Conservation (phyloP, 2,113 vertebrate genomes). For the Bucco capensis region DNA sequence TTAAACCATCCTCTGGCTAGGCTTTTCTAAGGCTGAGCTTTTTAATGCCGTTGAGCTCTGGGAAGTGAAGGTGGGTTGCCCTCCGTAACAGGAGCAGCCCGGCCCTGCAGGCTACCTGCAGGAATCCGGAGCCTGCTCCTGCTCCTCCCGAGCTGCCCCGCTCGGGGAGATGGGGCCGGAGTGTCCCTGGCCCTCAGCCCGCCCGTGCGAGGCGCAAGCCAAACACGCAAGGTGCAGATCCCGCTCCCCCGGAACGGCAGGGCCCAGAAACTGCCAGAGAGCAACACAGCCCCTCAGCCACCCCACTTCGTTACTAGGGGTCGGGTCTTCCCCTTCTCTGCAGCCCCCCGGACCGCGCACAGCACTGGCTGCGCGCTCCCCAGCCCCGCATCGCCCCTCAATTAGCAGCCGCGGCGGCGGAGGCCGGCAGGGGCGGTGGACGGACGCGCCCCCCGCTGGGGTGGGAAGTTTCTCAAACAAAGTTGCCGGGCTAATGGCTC, state of each 20-base stretch:
- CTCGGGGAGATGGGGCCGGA: not conserved
- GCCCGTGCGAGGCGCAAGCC: too few species aligned
- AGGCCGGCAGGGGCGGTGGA: conserved; percentile 57
- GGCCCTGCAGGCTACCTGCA: not conserved
- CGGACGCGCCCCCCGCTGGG: conserved; percentile 79
- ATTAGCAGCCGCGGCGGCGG: not conserved
- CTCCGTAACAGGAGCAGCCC: not conserved
- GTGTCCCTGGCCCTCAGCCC: too few species aligned
- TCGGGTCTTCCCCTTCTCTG: not conserved
- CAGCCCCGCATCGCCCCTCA: not conserved
- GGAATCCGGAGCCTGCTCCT: not conserved
- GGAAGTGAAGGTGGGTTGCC: accelerated
- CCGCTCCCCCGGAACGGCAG: not conserved
- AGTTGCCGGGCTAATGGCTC: conserved; percentile 74
- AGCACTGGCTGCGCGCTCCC: not conserved
- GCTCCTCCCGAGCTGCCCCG: too few species aligned
- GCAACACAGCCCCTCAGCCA: not conserved
- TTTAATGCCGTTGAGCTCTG: not conserved
- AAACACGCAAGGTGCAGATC: not conserved
- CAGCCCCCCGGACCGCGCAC: not conserved
- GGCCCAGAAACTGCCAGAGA: too few species aligned
- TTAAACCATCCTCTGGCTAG: not conserved
- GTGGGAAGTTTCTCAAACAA: conserved; percentile 74
- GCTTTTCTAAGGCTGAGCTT: not conserved
- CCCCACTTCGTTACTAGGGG: not conserved